phyloP scores from a whole-genome alignment of 1,140 invertebrate species.

The Drosophila parvula region DNA sequence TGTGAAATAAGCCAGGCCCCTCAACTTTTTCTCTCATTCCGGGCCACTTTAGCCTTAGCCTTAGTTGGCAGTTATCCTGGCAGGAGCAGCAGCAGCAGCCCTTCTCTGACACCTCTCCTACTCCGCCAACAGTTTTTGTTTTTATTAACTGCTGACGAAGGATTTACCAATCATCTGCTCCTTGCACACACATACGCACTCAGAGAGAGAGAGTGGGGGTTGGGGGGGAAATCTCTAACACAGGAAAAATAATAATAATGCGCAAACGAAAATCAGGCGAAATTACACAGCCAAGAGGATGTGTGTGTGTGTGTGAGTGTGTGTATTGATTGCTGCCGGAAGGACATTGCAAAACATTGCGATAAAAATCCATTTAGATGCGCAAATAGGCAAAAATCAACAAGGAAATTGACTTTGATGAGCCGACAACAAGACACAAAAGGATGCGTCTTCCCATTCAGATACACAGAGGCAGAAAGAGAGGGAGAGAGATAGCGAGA shows the following conservation, averaged over 20 bases:
- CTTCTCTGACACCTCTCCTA: slow-evolving; percentile 27
- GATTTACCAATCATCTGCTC: slow-evolving; percentile 69
- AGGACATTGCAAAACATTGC: slow-evolving; percentile 78
- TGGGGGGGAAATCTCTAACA: neutral
- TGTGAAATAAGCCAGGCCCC: slow-evolving; percentile 21
- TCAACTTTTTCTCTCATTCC: slow-evolving; percentile 2
- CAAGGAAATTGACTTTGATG: slow-evolving; percentile 80
- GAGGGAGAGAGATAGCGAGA: neutral
- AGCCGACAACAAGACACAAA: slow-evolving; percentile 38
- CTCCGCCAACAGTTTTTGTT: slow-evolving; percentile 61
- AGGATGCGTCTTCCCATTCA: slow-evolving; percentile 12
- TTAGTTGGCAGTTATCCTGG: slow-evolving; percentile 23
- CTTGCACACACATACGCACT: slow-evolving; percentile 51
- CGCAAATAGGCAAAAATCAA: slow-evolving; percentile 82
- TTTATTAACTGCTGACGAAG: slow-evolving; percentile 72
- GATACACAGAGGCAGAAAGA: neutral
- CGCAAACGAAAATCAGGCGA: slow-evolving; percentile 37
- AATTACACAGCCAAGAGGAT: slow-evolving; percentile 29
- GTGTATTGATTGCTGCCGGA: slow-evolving; percentile 69
- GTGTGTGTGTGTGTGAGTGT: slow-evolving; percentile 1
- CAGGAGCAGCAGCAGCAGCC: neutral
- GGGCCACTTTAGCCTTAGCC: slow-evolving; percentile 21
- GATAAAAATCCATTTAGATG: slow-evolving; percentile 81
- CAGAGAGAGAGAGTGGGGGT: no score
- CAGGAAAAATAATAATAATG: slow-evolving; percentile 41